These are phyloP conservation scores for Lasioglossum leucozonium DNA, from an alignment of 2,888 invertebrate species.

Conservation along the genomic window DNA sequence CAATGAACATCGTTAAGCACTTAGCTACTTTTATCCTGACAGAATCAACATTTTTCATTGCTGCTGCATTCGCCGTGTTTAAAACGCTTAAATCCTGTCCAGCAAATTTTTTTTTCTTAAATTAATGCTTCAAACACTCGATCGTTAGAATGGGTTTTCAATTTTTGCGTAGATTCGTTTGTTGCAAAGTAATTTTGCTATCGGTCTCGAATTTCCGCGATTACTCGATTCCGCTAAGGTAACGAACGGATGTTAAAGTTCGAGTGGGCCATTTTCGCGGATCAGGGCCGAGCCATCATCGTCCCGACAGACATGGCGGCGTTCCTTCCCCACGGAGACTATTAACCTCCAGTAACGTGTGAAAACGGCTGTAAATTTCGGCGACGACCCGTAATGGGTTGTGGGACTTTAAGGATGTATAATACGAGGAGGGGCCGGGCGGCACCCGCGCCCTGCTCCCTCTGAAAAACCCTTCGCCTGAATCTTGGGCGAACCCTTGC, in stretches of 20 bases:
- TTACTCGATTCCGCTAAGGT: neutral
- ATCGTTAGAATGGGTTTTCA: neutral
- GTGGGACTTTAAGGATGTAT: constrained; percentile 80
- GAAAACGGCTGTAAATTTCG: constrained; percentile 83
- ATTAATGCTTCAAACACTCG: neutral
- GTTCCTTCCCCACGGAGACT: constrained; percentile 67
- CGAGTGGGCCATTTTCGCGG: neutral
- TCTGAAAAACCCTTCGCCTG: constrained; percentile 56
- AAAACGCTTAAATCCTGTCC: neutral
- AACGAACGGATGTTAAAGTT: neutral
- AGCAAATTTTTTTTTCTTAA: neutral
- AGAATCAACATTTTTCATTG: neutral
- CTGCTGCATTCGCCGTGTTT: no score
- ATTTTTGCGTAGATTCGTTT: neutral
- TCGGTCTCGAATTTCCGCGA: neutral
- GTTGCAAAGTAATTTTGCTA: neutral
- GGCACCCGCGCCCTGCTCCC: constrained; percentile 55
- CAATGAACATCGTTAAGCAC: neutral
- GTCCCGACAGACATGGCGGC: neutral
- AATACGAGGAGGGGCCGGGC: constrained; percentile 71
- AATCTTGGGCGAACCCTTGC: constrained; percentile 66
- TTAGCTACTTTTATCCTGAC: neutral
- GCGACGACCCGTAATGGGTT: constrained; percentile 79
- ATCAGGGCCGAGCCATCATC: constrained; percentile 6
- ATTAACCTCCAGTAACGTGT: constrained; percentile 82